These are phyloP conservation scores for Tenebrosternarchus preto DNA, from an alignment of 2,113 vertebrate genomes.

Conservation along the genomic window DNA sequence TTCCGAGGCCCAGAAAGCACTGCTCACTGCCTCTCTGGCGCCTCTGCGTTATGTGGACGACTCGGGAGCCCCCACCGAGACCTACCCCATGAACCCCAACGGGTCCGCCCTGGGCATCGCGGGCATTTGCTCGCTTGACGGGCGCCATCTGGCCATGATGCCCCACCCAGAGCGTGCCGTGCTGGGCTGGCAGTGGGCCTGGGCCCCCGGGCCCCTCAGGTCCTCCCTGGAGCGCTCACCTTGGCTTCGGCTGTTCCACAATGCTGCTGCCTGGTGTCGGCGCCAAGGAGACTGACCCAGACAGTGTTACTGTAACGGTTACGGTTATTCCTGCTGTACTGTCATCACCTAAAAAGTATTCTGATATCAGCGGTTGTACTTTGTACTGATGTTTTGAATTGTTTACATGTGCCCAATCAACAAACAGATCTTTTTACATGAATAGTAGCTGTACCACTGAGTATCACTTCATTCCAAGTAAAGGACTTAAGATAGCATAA, in stretches of 20 bases:
- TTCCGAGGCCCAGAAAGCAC: constrained; percentile 59
- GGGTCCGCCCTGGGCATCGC: constrained; percentile 82
- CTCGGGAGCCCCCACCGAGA: constrained; percentile 76
- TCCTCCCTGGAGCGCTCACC: constrained; percentile 74
- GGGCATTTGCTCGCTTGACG: constrained; percentile 81
- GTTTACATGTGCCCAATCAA: neutral
- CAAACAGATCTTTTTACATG: too few species aligned
- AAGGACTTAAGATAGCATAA: neutral
- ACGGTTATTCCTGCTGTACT: neutral
- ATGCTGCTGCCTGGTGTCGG: constrained; percentile 82
- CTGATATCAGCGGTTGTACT: neutral
- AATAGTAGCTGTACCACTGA: neutral
- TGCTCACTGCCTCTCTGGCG: constrained; percentile 70
- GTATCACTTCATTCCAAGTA: neutral
- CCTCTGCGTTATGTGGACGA: constrained; percentile 86
- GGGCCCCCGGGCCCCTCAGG: constrained; percentile 74
- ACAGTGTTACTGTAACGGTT: neutral
- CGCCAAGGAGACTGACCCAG: constrained; percentile 31
- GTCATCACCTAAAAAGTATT: neutral
- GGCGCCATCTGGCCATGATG: constrained; percentile 89
- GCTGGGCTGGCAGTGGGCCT: constrained; percentile 89
- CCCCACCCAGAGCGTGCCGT: constrained; percentile 88
- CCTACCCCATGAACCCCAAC: constrained; percentile 88
- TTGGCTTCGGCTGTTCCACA: constrained; percentile 85
- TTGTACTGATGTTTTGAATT: neutral